phyloP scores from a whole-genome alignment of 2,113 vertebrate species.

The Sander vitreus region DNA sequence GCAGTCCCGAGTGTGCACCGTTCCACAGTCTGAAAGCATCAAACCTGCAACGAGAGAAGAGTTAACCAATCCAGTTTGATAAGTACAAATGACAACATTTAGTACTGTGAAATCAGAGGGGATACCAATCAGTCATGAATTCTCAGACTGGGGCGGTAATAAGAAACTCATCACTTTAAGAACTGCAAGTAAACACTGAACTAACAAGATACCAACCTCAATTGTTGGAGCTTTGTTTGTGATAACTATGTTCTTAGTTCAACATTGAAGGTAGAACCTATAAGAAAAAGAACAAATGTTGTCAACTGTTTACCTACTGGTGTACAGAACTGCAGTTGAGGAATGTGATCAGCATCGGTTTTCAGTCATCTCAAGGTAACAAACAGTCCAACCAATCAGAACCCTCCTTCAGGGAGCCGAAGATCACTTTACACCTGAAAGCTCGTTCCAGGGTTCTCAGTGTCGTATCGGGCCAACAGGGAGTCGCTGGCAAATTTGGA shows the following conservation, averaged over 20 bases:
- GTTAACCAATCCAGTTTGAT: neutral
- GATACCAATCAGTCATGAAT: conserved; percentile 70
- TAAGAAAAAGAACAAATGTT: neutral
- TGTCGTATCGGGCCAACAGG: neutral
- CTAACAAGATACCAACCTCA: neutral
- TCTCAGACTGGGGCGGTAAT: conserved; percentile 83
- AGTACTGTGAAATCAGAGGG: conserved; percentile 57
- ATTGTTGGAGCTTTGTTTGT: no score
- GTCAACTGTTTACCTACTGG: fast-evolving
- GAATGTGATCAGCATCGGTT: neutral
- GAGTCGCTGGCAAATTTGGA: no score
- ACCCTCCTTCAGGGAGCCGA: neutral
- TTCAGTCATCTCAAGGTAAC: neutral
- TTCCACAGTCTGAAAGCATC: neutral
- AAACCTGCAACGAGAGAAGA: neutral
- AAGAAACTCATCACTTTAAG: conserved; percentile 61
- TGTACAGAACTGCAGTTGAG: neutral
- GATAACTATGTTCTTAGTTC: neutral
- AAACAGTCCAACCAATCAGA: neutral
- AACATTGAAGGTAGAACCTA: neutral
- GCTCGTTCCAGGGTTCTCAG: neutral
- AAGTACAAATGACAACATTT: neutral
- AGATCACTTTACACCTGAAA: conserved; percentile 6
- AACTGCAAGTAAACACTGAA: neutral
- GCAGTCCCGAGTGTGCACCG: neutral